Conservation (phyloP, 2,797 vertebrate species). For the Mormyrops boulengeri region DNA sequence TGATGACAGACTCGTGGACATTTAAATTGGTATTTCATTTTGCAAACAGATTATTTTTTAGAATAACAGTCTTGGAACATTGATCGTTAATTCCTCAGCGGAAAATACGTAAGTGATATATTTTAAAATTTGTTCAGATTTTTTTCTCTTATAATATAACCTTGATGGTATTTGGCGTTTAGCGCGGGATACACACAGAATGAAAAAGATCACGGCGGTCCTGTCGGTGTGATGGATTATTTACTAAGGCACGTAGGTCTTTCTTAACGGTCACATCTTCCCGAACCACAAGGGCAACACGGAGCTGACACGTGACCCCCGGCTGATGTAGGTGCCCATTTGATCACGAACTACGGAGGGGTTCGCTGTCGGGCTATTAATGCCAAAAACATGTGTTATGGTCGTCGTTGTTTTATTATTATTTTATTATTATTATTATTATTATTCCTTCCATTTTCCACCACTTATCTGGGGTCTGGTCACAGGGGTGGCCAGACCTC, state of each 20-base stretch:
- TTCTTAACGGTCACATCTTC: not conserved
- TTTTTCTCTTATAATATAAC: too few relatives aligned
- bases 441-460: not conserved
- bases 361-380: not conserved
- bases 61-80: not conserved
- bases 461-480: not conserved
- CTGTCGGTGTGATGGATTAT: not conserved
- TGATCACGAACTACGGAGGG: not conserved
- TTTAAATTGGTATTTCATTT: not conserved
- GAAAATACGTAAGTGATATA: not conserved
- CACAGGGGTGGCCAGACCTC: not conserved
- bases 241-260: not conserved
- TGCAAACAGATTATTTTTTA: not conserved
- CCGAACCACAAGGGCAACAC: not conserved
- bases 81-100: not conserved
- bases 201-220: not conserved
- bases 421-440: not conserved
- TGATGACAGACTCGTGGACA: not conserved
- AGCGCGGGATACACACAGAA: not conserved
- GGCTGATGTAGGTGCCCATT: not conserved
- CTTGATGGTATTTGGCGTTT: not conserved
- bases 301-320: not conserved
- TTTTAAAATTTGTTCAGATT: too few relatives aligned
- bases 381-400: not conserved
- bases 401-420: not conserved